These are phyloP conservation scores for Barypeithes pellucidus DNA, from an alignment of 2,888 invertebrate species.

Conservation along the genomic window DNA sequence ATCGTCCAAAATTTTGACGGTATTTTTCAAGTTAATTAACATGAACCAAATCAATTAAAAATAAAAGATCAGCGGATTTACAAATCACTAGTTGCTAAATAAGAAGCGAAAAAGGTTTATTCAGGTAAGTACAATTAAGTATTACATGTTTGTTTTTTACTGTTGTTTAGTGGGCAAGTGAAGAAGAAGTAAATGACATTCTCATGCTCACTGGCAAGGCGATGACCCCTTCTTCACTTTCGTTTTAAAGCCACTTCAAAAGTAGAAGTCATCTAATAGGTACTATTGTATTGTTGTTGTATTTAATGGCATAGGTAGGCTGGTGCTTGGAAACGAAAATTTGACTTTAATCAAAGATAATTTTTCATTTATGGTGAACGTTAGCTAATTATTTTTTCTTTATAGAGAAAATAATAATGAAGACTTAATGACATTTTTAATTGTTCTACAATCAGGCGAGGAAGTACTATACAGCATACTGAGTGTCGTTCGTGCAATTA, in stretches of 20 bases:
- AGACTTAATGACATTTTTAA: too few relatives aligned
- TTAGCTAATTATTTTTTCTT: too few relatives aligned
- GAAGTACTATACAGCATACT: too few relatives aligned
- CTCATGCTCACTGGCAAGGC: constrained; percentile 31
- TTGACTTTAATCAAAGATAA: too few relatives aligned
- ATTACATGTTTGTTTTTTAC: constrained; percentile 28
- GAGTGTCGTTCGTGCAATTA: too few relatives aligned
- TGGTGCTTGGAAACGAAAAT: too few relatives aligned
- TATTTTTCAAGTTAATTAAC: not conserved
- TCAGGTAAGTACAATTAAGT: constrained; percentile 29
- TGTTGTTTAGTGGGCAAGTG: constrained; percentile 4
- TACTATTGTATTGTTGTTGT: too few relatives aligned
- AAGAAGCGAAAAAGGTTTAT: constrained; percentile 21
- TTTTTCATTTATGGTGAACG: too few relatives aligned
- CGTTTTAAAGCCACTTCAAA: constrained; percentile 35
- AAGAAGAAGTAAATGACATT: constrained; percentile 30
- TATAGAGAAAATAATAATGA: too few relatives aligned
- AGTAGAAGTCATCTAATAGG: not conserved
- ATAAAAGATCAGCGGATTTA: constrained; percentile 20
- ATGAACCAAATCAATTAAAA: constrained; percentile 16
- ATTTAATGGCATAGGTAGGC: too few relatives aligned
- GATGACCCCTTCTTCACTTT: constrained; percentile 44
- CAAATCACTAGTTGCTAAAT: constrained; percentile 22
- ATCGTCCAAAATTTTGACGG: too few relatives aligned
- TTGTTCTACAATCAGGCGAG: too few relatives aligned